Percentiles rank a stretch among this genome's conserved stretches.
phyloP scores from a whole-genome alignment of 23 tunicate genomes.

The Styela clava region DNA sequence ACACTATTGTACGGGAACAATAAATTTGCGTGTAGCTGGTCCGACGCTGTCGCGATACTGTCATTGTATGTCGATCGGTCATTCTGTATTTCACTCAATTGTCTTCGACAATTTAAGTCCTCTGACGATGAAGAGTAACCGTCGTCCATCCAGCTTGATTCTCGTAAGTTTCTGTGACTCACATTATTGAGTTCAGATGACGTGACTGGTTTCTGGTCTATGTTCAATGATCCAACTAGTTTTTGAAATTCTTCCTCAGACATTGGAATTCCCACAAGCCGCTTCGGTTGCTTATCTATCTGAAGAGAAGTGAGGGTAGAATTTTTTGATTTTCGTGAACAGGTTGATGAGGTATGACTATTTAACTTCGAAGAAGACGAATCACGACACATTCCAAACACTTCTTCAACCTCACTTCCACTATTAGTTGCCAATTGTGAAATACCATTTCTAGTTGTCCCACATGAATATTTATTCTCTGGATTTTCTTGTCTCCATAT shows the following conservation, averaged over 20 bases:
- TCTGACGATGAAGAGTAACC: conserved; percentile 57
- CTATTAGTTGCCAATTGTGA: too few species aligned
- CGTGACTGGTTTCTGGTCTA: not conserved
- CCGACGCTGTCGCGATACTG: not conserved
- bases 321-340: too few species aligned
- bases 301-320: too few species aligned
- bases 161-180: not conserved
- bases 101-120: not conserved
- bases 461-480: conserved; percentile 10
- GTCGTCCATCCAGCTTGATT: conserved; percentile 17
- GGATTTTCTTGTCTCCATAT: conserved; percentile 36
- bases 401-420: too few species aligned
- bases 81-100: not conserved
- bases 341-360: too few species aligned
- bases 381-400: too few species aligned
- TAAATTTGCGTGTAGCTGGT: not conserved
- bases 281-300: too few species aligned
- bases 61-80: not conserved
- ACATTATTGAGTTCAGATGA: not conserved
- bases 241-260: conserved; percentile 23
- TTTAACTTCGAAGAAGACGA: too few species aligned
- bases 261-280: conserved; percentile 53
- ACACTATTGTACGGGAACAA: not conserved
- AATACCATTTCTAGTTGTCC: too few species aligned
- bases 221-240: conserved; percentile 15